phyloP scores from a whole-genome alignment of 1,140 invertebrate genomes.

The Maconellicoccus hirsutus region DNA sequence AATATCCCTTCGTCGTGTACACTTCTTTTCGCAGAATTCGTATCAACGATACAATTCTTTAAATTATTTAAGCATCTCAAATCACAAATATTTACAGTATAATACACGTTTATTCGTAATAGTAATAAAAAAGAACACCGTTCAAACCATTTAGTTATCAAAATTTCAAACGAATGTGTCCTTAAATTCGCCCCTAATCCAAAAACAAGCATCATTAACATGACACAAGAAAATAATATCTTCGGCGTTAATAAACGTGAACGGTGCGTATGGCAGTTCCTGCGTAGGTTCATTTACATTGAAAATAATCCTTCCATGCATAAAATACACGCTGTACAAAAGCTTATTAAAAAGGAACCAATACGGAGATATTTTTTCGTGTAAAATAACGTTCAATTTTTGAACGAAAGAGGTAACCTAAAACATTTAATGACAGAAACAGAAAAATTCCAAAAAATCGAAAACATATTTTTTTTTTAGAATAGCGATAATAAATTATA shows the following conservation, averaged over 20 bases:
- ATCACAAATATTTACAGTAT: slow-evolving; percentile 11
- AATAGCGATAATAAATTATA: too few species aligned
- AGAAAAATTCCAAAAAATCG: too few species aligned
- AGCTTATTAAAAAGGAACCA: too few species aligned
- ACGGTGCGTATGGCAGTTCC: slow-evolving; percentile 6
- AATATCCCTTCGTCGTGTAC: too few species aligned
- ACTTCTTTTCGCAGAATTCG: not conserved
- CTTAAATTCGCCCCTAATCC: not conserved
- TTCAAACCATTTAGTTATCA: not conserved
- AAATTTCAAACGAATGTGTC: not conserved
- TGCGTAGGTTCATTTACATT: too few species aligned
- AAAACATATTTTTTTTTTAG: too few species aligned
- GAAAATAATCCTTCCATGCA: too few species aligned
- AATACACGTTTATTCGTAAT: not conserved
- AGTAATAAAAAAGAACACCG: slow-evolving; percentile 13
- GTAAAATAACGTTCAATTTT: too few species aligned
- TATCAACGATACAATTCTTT: not conserved
- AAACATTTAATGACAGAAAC: too few species aligned
- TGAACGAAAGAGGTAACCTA: too few species aligned
- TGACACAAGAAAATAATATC: not conserved
- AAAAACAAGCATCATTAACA: not conserved
- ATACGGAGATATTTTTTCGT: too few species aligned
- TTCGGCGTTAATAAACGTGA: not conserved
- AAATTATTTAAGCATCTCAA: slow-evolving; percentile 7
- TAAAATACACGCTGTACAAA: too few species aligned